Conservation (phyloP, 2,797 vertebrate genomes). For the Masticophis lateralis region DNA sequence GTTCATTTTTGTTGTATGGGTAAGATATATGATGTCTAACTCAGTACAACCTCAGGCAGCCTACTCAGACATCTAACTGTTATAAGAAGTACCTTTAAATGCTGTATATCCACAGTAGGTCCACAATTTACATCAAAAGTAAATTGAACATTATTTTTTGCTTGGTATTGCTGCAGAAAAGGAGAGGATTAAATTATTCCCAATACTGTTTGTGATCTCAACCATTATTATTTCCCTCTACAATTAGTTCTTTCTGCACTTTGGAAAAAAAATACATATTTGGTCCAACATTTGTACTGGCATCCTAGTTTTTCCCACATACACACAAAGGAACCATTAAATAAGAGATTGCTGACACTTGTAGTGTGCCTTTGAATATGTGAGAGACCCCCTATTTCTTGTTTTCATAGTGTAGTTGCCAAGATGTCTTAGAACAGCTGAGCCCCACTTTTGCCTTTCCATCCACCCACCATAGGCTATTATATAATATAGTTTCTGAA, state of each 20-base stretch:
- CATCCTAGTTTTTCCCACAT: neutral
- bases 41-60: neutral
- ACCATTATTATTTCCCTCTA: neutral
- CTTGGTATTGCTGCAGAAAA: neutral
- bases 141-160: neutral
- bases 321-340: neutral
- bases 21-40: neutral
- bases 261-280: neutral
- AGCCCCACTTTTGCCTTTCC: neutral
- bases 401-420: neutral
- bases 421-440: neutral
- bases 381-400: neutral
- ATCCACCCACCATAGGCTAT: neutral
- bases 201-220: neutral
- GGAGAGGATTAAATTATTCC: neutral
- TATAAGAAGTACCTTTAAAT: neutral
- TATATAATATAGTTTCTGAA: neutral
- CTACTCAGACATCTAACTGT: neutral
- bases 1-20: neutral
- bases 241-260: neutral
- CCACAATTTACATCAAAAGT: neutral
- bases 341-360: neutral
- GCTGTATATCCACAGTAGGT: neutral
- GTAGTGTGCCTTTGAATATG: neutral
- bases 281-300: neutral